Evolutionary conservation across 2,888 invertebrate genomes (phyloP).

Genomic region (Acronicta aceris): DNA sequence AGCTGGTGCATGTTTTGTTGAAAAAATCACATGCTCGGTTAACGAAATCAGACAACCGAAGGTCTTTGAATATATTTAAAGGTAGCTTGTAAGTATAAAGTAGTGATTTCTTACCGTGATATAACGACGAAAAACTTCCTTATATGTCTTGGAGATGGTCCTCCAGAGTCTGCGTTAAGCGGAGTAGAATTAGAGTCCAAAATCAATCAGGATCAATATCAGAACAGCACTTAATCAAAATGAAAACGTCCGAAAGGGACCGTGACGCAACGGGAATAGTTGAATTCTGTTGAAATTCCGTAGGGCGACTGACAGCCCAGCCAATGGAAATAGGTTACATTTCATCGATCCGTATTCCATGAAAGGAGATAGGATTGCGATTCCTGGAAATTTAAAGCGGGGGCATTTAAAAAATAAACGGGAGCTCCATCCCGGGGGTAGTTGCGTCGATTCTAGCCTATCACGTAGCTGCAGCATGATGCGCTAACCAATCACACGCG

Average conservation of each 20-base stretch:
- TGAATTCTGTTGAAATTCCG: background rate
- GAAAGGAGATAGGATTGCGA: constrained; percentile 8
- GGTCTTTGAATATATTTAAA: too few relatives aligned
- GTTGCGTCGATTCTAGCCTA: background rate
- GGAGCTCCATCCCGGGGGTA: background rate
- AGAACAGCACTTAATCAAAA: background rate
- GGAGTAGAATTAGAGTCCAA: background rate
- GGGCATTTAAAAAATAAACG: constrained; percentile 1
- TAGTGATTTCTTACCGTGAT: background rate
- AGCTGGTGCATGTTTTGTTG: too few relatives aligned
- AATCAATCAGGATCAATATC: background rate
- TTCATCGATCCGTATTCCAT: constrained; percentile 22
- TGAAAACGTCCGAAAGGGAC: background rate
- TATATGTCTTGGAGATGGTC: background rate
- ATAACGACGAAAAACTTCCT: background rate
- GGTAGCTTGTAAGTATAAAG: too few relatives aligned
- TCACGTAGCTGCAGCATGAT: background rate
- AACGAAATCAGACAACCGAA: too few relatives aligned
- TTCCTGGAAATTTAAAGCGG: constrained; percentile 14
- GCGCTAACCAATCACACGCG: constrained; percentile 1
- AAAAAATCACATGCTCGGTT: too few relatives aligned
- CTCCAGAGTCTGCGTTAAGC: background rate
- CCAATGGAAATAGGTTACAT: constrained; percentile 27
- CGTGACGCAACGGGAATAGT: background rate
- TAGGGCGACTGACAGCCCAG: background rate